These are phyloP conservation scores for Andrena camellia DNA, from an alignment of 2,888 invertebrate genomes.

Conservation along the genomic window DNA sequence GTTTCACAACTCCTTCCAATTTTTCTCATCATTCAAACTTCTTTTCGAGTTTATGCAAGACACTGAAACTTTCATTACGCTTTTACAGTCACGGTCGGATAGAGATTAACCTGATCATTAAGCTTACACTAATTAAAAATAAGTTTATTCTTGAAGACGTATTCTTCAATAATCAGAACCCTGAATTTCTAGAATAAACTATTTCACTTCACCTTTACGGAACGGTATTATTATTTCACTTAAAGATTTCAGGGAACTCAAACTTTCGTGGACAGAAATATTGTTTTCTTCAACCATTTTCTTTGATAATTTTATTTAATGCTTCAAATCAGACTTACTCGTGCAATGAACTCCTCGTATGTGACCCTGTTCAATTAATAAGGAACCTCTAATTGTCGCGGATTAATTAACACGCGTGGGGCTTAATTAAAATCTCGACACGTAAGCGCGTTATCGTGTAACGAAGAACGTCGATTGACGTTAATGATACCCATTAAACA, in stretches of 20 bases:
- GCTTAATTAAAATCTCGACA: conserved; percentile 18
- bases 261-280: no score
- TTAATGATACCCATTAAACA: conserved; percentile 10
- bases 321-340: no score
- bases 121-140: neutral
- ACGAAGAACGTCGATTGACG: conserved; percentile 1
- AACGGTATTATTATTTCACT: no score
- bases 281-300: no score
- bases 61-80: neutral
- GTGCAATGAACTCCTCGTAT: neutral
- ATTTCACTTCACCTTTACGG: no score
- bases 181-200: no score
- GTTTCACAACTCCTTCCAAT: neutral
- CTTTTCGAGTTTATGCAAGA: neutral
- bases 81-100: neutral
- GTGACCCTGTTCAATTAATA: neutral
- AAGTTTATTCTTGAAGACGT: no score
- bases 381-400: neutral
- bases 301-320: no score
- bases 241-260: no score
- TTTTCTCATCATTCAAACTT: neutral
- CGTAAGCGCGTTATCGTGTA: neutral
- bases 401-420: conserved; percentile 14
- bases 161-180: no score
- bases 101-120: neutral